These are phyloP conservation scores for Zoanthus sansibaricus DNA, from an alignment of 92 coral and sea anemone genomes.

Conservation along the genomic window DNA sequence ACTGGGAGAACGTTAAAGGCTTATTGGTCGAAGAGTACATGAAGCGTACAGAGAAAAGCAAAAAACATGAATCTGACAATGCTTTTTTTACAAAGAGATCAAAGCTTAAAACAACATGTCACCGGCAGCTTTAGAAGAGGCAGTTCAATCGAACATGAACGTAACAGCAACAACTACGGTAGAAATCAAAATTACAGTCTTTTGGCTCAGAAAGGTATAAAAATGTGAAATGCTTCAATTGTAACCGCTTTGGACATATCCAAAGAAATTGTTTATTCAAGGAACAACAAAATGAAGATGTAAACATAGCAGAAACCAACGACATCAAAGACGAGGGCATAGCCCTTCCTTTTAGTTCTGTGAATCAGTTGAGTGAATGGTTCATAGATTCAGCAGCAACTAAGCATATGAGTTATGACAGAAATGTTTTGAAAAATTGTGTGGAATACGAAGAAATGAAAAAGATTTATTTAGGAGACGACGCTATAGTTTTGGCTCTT, in stretches of 20 bases:
- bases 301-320: not conserved
- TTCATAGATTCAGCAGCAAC: conserved; percentile 65
- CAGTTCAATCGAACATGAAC: not conserved
- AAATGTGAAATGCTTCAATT: not conserved
- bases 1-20: too few species aligned
- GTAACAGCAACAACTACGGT: not conserved
- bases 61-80: not conserved
- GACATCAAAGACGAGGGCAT: not conserved
- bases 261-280: not conserved
- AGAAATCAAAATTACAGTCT: not conserved
- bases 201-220: not conserved
- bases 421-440: conserved; percentile 7
- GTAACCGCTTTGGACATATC: not conserved
- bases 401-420: conserved; percentile 50
- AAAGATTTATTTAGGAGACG: conserved; percentile 30
- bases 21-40: too few species aligned
- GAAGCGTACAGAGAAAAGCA: not conserved
- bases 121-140: not conserved
- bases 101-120: not conserved
- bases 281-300: not conserved
- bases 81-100: not conserved
- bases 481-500: not conserved
- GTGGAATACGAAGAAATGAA: conserved; percentile 17
- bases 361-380: conserved; percentile 50
- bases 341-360: conserved; percentile 34